Evolutionary conservation across 1,140 invertebrate genomes (phyloP).

Genomic region (Octopus bimaculoides): DNA sequence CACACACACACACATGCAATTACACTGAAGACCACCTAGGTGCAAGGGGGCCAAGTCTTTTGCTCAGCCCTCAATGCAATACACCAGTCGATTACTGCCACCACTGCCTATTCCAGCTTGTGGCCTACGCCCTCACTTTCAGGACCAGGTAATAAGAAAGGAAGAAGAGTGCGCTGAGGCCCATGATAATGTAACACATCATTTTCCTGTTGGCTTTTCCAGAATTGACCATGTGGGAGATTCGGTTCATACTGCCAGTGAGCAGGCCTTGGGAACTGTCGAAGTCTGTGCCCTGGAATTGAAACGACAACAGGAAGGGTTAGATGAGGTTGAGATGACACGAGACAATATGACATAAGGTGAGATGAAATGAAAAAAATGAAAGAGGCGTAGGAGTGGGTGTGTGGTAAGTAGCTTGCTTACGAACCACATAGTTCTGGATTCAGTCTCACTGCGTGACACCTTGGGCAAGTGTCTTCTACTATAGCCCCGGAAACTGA

Average conservation of each 20-base stretch:
- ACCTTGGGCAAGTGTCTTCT: too few relatives aligned
- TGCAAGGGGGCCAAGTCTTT: not conserved
- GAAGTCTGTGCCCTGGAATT: conserved; percentile 54
- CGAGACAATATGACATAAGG: not conserved
- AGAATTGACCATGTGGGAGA: conserved; percentile 54
- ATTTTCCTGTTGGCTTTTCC: conserved; percentile 54
- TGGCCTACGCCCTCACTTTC: conserved; percentile 23
- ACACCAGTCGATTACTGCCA: too few relatives aligned
- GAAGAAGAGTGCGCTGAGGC: conserved; percentile 51
- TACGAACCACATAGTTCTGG: too few relatives aligned
- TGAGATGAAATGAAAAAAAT: too few relatives aligned
- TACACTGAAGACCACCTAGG: not conserved
- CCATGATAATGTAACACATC: conserved; percentile 57
- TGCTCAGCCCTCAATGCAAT: not conserved
- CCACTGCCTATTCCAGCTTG: not conserved
- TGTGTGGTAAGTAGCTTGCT: too few relatives aligned
- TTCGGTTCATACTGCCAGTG: conserved; percentile 52
- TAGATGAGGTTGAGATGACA: not conserved
- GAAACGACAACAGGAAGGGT: conserved; percentile 14
- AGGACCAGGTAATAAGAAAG: conserved; percentile 55
- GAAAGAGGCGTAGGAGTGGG: too few relatives aligned
- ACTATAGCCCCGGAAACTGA: too few relatives aligned
- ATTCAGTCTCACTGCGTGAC: too few relatives aligned
- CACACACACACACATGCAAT: not conserved
- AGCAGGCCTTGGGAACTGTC: conserved; percentile 53